These are phyloP conservation scores for Plestiodon gilberti DNA, from an alignment of 2,113 vertebrate genomes.

Conservation along the genomic window DNA sequence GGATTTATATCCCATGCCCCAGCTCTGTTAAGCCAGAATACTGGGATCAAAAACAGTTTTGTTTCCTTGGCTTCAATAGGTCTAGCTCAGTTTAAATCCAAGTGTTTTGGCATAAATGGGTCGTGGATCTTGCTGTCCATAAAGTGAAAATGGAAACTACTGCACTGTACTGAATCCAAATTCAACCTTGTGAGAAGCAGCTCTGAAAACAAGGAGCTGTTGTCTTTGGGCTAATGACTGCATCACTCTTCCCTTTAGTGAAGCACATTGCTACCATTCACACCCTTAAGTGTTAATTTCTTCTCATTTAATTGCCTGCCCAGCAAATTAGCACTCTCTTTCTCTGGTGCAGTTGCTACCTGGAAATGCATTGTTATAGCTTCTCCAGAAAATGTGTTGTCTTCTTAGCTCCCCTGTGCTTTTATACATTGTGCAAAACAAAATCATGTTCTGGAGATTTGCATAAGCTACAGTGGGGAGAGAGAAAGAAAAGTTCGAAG, in stretches of 20 bases:
- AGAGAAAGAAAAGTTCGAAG: not conserved
- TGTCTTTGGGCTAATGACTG: not conserved
- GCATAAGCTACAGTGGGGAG: no score
- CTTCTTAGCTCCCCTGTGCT: not conserved
- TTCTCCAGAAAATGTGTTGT: slow-evolving; percentile 7
- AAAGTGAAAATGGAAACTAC: slow-evolving; percentile 8
- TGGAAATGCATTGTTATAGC: slow-evolving; percentile 14
- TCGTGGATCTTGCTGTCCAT: not conserved
- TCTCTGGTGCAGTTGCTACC: not conserved
- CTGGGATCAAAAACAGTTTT: not conserved
- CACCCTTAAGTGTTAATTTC: not conserved
- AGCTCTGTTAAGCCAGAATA: not conserved
- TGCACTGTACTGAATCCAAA: not conserved
- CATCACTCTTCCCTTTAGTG: not conserved
- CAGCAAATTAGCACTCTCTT: not conserved
- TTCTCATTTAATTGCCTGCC: not conserved
- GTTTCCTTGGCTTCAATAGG: not conserved
- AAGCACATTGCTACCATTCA: not conserved
- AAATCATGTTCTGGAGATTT: not conserved
- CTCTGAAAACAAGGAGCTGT: not conserved
- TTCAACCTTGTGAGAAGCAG: not conserved
- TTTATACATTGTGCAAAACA: slow-evolving; percentile 8
- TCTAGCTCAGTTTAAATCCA: not conserved
- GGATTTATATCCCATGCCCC: not conserved
- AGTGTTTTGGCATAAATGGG: not conserved